These are phyloP conservation scores for Thalassophryne amazonica DNA, from an alignment of 2,797 vertebrate genomes.

Conservation along the genomic window DNA sequence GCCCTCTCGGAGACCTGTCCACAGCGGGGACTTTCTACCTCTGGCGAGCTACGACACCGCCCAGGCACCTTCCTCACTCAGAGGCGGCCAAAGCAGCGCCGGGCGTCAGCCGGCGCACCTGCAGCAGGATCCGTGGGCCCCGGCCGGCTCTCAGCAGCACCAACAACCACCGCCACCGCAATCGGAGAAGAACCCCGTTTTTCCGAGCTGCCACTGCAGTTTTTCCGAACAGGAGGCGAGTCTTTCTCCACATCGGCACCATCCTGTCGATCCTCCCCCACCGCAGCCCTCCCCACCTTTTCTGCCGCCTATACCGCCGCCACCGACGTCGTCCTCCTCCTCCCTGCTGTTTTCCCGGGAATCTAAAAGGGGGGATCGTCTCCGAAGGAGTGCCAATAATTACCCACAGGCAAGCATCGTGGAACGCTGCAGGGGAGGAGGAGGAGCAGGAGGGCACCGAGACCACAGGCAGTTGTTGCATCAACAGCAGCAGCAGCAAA, in stretches of 20 bases:
- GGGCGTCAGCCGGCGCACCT: slow-evolving; percentile 58
- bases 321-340: slow-evolving; percentile 64
- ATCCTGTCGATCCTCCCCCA: slow-evolving; percentile 53
- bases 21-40: slow-evolving; percentile 64
- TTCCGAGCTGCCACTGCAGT: slow-evolving; percentile 77
- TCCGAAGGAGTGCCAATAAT: slow-evolving; percentile 71
- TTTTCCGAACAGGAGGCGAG: slow-evolving; percentile 70
- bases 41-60: slow-evolving; percentile 61
- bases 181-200: slow-evolving; percentile 61
- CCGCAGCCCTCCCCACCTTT: slow-evolving; percentile 75
- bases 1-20: slow-evolving; percentile 63
- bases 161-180: slow-evolving; percentile 49
- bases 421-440: slow-evolving; percentile 75
- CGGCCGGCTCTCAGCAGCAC: slow-evolving; percentile 56
- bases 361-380: slow-evolving; percentile 60
- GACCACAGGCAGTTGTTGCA: slow-evolving; percentile 76
- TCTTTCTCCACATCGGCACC: slow-evolving; percentile 56
- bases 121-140: slow-evolving; percentile 74
- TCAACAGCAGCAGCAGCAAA: slow-evolving; percentile 65
- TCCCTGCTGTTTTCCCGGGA: slow-evolving; percentile 67
- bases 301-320: slow-evolving; percentile 63
- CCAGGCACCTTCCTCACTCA: slow-evolving; percentile 60
- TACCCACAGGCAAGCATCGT: slow-evolving; percentile 72
- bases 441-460: slow-evolving; percentile 73
- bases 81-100: slow-evolving; percentile 39